Base-by-base conservation (phyloP, 1,140 invertebrate species). In the Solenopsis fugax region DNA sequence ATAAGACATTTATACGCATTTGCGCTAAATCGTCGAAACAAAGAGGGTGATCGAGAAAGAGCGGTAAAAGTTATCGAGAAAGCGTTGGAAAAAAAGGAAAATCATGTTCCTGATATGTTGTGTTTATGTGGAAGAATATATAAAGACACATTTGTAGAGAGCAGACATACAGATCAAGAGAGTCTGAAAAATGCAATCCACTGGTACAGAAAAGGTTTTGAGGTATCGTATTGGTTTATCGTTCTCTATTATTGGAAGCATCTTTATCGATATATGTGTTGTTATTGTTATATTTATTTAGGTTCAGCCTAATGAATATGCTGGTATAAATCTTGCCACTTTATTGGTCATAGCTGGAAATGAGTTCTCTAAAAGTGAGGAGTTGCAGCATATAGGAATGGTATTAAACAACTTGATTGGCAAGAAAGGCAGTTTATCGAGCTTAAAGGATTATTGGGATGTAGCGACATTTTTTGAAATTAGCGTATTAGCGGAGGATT, bases 401-500 rank as follows among this genome's bases (percentile, higher is more conserved):
- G 98, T 99, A 5, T 95, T 99, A 65, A 99, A 99, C 95, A 99
- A 99, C 96, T 96, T 99, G 62, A 99, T 99, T 93, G 99, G 99
- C 0, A 98, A 99, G 93, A 99, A 99, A 95, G 99, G 99, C 29
- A 99, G 98, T 93, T 94, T 99, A 21, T 97, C 97, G 0, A 98
- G 98, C 24, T 95, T 99, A 3, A 98, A 98, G 91, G 99, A 99
- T 93, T 99, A 99, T 93, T 99, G 99, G 99, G 99, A 99, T 95
- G 99, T 99, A 9, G 99, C 99, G 0, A 99, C 99, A 1, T 99
- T 99, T 95, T 99, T 99, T 95, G 99, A 99, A 95, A 99, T 99
- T 80, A 99, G 98, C 77, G 99, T 99, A 1, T 95, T 99, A 18
- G 99, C 99, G 18, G 98, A 99, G 95, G 98, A 99, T 95, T 99